These are phyloP conservation scores for Panthera uncia DNA, from an alignment of 2,113 vertebrate species.

Conservation along the genomic window DNA sequence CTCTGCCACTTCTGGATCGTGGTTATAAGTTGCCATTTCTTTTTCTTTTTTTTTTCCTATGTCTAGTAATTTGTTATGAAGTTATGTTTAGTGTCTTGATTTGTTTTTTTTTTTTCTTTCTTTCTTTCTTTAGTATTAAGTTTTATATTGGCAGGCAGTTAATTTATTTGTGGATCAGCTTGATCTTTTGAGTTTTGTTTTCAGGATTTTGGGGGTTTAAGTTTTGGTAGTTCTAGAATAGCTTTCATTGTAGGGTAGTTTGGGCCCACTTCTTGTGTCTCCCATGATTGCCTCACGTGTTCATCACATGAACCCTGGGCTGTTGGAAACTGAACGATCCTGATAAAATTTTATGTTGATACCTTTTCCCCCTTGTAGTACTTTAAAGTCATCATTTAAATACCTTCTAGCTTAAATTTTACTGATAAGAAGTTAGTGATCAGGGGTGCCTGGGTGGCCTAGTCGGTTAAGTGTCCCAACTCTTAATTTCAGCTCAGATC, in stretches of 20 bases:
- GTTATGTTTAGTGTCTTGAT: background rate
- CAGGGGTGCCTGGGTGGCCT: background rate
- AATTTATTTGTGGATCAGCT: background rate
- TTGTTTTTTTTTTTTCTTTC: background rate
- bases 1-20: background rate
- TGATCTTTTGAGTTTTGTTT: constrained; percentile 42
- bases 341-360: constrained; percentile 24
- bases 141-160: background rate
- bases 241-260: background rate
- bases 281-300: background rate
- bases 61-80: background rate
- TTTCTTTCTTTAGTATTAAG: background rate
- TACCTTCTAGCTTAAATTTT: background rate
- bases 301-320: background rate
- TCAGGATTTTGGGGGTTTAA: background rate
- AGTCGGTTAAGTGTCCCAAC: too few relatives aligned
- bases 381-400: background rate
- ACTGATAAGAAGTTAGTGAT: background rate
- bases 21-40: background rate
- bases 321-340: background rate
- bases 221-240: background rate
- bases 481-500: too few relatives aligned
- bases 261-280: background rate
- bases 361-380: background rate
- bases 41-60: background rate